Conservation (phyloP, 2,113 vertebrate species). For the Antechinus stuartii region DNA sequence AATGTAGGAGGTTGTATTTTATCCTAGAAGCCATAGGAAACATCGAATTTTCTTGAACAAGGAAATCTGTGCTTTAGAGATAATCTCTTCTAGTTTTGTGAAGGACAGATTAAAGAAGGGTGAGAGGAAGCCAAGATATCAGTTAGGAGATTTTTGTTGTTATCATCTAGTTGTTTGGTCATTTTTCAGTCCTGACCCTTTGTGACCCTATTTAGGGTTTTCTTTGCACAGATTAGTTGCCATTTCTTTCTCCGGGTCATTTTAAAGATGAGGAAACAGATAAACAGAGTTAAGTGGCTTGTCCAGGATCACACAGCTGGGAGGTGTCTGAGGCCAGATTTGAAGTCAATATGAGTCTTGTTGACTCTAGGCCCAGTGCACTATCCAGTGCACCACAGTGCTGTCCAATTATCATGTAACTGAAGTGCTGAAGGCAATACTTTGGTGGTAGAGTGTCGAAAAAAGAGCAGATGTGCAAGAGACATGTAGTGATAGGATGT, state of each 20-base stretch:
- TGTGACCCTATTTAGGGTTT: no score
- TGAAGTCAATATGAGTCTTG: no score
- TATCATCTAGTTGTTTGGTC: neutral
- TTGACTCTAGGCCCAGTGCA: no score
- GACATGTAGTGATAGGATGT: neutral
- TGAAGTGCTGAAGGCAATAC: neutral
- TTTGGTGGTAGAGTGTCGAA: neutral
- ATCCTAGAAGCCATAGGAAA: neutral
- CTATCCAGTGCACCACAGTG: no score
- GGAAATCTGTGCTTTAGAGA: conserved; percentile 59
- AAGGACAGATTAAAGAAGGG: neutral
- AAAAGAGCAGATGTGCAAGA: neutral
- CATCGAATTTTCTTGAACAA: conserved; percentile 35
- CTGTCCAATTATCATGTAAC: neutral
- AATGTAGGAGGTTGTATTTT: neutral
- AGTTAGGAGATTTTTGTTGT: neutral
- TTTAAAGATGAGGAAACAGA: no score
- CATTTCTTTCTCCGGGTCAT: no score
- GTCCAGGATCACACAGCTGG: no score
- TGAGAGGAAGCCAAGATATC: neutral
- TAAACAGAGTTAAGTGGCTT: no score
- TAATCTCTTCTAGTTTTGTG: conserved; percentile 22
- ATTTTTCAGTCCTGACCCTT: no score
- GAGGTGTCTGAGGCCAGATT: no score
- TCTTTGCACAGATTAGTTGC: no score